These are phyloP conservation scores for Acronicta psi DNA, from an alignment of 2,888 invertebrate genomes.

Conservation along the genomic window DNA sequence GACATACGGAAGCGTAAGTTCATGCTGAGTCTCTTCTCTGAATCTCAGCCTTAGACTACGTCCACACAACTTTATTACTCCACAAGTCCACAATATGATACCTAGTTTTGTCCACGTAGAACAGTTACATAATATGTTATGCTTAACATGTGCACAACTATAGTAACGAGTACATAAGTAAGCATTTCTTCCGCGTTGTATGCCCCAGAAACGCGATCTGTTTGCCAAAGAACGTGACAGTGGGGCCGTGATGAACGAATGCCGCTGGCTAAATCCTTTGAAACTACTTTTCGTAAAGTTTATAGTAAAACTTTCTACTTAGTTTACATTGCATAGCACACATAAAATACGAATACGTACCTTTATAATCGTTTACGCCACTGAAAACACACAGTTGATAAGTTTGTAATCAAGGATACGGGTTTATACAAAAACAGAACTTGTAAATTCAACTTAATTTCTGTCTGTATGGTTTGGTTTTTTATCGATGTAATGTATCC, in stretches of 20 bases:
- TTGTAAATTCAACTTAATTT: too few relatives aligned
- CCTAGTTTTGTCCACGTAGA: background rate
- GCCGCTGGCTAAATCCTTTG: conserved; percentile 33
- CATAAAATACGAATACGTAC: too few relatives aligned
- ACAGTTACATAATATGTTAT: conserved; percentile 17
- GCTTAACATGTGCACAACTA: conserved; percentile 26
- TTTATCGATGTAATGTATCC: too few relatives aligned
- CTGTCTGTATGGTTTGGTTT: too few relatives aligned
- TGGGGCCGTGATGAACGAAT: conserved; percentile 34
- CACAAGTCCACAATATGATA: conserved; percentile 3
- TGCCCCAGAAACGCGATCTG: conserved; percentile 54
- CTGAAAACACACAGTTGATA: too few relatives aligned
- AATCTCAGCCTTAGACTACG: conserved; percentile 2
- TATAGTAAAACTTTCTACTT: background rate
- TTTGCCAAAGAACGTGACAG: conserved; percentile 47
- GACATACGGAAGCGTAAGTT: too few relatives aligned
- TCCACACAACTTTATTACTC: conserved; percentile 6
- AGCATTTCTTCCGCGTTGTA: conserved; percentile 38
- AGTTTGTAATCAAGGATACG: too few relatives aligned
- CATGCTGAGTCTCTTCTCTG: conserved; percentile 2
- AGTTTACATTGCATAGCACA: conserved; percentile 9
- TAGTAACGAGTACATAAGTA: conserved; percentile 23
- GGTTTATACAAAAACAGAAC: too few relatives aligned
- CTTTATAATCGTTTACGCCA: too few relatives aligned
- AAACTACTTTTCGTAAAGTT: conserved; percentile 31